These are phyloP conservation scores for Noctilio leporinus DNA, from an alignment of 2,113 vertebrate species.

Conservation along the genomic window DNA sequence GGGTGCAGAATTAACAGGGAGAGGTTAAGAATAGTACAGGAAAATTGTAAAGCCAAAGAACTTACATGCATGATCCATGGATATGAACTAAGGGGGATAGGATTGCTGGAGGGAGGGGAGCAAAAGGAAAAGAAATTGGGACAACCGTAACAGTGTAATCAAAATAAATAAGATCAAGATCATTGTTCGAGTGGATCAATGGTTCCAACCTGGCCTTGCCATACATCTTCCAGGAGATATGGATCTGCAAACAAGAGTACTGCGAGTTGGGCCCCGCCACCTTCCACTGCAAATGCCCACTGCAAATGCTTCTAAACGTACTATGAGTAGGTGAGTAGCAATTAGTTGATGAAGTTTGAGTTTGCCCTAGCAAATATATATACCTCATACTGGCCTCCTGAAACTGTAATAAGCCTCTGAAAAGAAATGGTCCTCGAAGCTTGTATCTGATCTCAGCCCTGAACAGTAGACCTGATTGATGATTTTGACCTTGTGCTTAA, in stretches of 20 bases:
- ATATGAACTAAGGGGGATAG: no score
- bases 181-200: conserved; percentile 83
- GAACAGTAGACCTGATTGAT: conserved; percentile 69
- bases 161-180: conserved; percentile 90
- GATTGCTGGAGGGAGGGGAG: no score
- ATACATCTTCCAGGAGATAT: conserved; percentile 84
- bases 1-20: no score
- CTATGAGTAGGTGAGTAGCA: conserved; percentile 65
- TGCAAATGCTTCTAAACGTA: conserved; percentile 85
- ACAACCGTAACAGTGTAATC: no score
- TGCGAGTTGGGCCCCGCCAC: conserved; percentile 83
- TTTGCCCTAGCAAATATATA: conserved; percentile 77
- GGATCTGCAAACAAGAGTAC: conserved; percentile 83
- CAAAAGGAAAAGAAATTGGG: no score
- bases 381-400: conserved; percentile 82
- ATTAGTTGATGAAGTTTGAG: conserved; percentile 61
- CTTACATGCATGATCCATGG: no score
- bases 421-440: conserved; percentile 78
- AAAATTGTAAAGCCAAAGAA: no score
- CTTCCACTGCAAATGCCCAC: conserved; percentile 85
- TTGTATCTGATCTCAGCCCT: conserved; percentile 68
- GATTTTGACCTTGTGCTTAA: conserved; percentile 67
- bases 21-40: no score
- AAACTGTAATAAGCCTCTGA: conserved; percentile 84
- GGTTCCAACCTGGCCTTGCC: conserved; percentile 85